Conservation (phyloP, 1,140 invertebrate species). For the Lasioglossum baleicum region DNA sequence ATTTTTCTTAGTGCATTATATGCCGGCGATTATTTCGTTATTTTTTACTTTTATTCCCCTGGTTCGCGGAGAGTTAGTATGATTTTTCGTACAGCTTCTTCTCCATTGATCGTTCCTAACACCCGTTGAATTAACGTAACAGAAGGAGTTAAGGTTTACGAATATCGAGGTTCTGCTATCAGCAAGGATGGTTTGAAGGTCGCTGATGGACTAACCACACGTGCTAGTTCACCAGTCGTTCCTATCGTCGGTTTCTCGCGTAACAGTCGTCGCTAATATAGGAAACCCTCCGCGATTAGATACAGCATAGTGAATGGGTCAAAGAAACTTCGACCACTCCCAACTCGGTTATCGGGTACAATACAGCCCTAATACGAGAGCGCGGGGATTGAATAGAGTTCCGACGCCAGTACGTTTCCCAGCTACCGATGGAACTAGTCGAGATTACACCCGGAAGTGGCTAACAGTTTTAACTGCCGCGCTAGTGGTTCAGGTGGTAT, state of each 20-base stretch:
- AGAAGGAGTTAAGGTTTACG: too few species aligned
- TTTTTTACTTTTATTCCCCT: too few species aligned
- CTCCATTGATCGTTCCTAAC: too few species aligned
- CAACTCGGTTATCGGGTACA: not conserved
- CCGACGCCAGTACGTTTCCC: not conserved
- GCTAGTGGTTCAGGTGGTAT: not conserved
- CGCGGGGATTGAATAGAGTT: not conserved
- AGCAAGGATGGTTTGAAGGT: not conserved
- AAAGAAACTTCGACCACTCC: not conserved
- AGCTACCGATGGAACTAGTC: not conserved
- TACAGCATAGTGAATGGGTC: not conserved
- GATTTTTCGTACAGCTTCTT: too few species aligned
- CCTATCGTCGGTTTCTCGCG: not conserved
- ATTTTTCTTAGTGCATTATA: too few species aligned
- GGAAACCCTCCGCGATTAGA: not conserved
- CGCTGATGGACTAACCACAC: not conserved
- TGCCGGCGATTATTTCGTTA: too few species aligned
- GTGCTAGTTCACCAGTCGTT: not conserved
- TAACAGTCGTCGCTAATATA: not conserved
- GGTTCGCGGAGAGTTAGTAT: too few species aligned
- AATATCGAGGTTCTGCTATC: too few species aligned
- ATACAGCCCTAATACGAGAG: not conserved
- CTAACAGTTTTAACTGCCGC: constrained; percentile 12
- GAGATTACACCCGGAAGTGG: not conserved
- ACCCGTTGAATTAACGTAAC: too few species aligned